A percentile compares a stretch with the other conserved stretches of the same genome.
Conservation (phyloP, 2,113 vertebrate species). For the Podiceps cristatus region DNA sequence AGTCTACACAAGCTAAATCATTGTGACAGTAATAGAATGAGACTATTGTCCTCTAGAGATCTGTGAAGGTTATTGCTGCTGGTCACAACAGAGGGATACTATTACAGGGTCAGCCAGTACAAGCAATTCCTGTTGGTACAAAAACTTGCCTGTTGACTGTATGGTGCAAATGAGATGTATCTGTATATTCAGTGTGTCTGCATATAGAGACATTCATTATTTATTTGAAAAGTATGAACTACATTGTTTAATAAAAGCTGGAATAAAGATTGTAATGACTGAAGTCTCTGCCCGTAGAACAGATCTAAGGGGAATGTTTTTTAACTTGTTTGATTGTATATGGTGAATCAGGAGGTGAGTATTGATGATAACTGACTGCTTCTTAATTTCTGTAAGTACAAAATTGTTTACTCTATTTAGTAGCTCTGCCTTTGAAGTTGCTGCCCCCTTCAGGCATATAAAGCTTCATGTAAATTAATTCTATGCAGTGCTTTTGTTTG, state of each 20-base stretch:
- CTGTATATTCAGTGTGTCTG: background rate
- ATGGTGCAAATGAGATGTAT: background rate
- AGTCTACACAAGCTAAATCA: conserved; percentile 31
- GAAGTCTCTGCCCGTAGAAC: background rate
- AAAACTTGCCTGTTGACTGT: background rate
- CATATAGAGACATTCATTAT: background rate
- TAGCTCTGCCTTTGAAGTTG: conserved; percentile 11
- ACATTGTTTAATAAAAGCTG: background rate
- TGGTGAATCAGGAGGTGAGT: background rate
- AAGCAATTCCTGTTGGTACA: background rate
- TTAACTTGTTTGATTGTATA: background rate
- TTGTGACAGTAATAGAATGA: conserved; percentile 35
- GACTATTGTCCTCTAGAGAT: conserved; percentile 8
- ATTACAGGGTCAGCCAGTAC: background rate
- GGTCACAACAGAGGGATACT: conserved; percentile 9
- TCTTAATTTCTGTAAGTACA: background rate
- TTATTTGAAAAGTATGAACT: background rate
- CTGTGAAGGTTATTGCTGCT: conserved; percentile 36
- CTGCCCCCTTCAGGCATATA: conserved; percentile 62
- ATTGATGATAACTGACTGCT: background rate
- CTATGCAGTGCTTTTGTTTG: background rate
- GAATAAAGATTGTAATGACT: background rate
- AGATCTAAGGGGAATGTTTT: background rate
- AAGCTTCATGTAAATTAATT: background rate
- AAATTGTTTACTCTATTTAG: background rate